Evolutionary conservation across 2,888 invertebrate genomes (phyloP).

Genomic region (Meloe dianella): DNA sequence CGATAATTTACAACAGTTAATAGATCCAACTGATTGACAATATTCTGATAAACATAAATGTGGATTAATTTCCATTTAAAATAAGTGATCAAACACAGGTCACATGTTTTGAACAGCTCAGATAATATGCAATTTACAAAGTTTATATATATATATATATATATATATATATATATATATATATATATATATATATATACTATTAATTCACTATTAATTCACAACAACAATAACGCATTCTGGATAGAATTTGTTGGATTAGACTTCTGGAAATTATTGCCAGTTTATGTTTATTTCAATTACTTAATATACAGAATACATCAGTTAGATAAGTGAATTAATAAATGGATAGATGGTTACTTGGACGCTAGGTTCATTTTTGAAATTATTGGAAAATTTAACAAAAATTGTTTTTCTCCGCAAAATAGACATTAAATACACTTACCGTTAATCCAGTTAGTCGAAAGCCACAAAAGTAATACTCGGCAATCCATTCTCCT

Average conservation of each 20-base stretch:
- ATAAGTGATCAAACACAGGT: neutral
- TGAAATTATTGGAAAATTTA: neutral
- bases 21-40: neutral
- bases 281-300: too few species aligned
- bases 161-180: too few species aligned
- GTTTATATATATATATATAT: too few species aligned
- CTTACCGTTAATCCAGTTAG: constrained; percentile 32
- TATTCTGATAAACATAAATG: neutral
- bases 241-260: neutral
- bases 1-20: neutral
- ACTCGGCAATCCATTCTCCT: constrained; percentile 34
- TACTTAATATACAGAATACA: too few species aligned
- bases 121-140: neutral
- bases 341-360: too few species aligned
- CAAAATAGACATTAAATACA: neutral
- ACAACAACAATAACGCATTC: neutral
- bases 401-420: neutral
- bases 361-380: too few species aligned
- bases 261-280: too few species aligned
- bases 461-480: constrained; percentile 32
- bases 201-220: neutral
- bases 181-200: too few species aligned
- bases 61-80: neutral
- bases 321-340: too few species aligned
- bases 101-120: neutral